A percentile compares a stretch with the other conserved stretches of the same genome.
phyloP scores from a whole-genome alignment of 2,888 invertebrate species.

The Cephus sareptanus region DNA sequence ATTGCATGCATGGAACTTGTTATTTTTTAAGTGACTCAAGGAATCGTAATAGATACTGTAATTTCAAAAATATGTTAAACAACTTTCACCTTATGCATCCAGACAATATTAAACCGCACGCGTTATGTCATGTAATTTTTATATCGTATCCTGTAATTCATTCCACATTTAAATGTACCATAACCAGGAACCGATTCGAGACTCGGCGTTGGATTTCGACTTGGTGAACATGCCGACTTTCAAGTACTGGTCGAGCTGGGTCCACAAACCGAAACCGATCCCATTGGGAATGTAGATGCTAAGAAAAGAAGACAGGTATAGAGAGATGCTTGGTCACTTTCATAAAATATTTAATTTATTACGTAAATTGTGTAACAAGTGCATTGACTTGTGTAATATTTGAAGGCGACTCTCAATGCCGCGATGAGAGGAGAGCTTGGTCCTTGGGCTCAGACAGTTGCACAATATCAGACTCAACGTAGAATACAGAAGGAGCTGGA shows the following conservation, averaged over 20 bases:
- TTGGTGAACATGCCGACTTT: conserved; percentile 85
- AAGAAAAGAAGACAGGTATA: conserved; percentile 43
- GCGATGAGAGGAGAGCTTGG: conserved; percentile 61
- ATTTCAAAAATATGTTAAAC: background rate
- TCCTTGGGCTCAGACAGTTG: conserved; percentile 56
- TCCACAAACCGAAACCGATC: conserved; percentile 80
- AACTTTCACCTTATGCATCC: background rate
- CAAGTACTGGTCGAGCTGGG: conserved; percentile 82
- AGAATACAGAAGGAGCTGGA: conserved; percentile 48
- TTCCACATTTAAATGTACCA: background rate
- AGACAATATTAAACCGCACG: background rate
- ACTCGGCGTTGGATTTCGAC: conserved; percentile 81
- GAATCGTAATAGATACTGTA: background rate
- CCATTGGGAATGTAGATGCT: conserved; percentile 69
- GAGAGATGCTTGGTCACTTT: background rate
- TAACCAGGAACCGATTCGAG: conserved; percentile 81
- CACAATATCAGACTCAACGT: conserved; percentile 53
- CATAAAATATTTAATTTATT: background rate
- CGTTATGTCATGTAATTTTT: background rate
- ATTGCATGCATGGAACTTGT: background rate
- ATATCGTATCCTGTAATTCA: background rate
- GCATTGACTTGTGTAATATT: conserved; percentile 3
- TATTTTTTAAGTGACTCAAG: conserved; percentile 6
- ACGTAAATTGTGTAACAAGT: background rate
- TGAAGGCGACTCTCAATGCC: conserved; percentile 46